Evolutionary conservation across 2,797 vertebrate genomes (phyloP).

Genomic region (Gymnoscopelus microlampas): DNA sequence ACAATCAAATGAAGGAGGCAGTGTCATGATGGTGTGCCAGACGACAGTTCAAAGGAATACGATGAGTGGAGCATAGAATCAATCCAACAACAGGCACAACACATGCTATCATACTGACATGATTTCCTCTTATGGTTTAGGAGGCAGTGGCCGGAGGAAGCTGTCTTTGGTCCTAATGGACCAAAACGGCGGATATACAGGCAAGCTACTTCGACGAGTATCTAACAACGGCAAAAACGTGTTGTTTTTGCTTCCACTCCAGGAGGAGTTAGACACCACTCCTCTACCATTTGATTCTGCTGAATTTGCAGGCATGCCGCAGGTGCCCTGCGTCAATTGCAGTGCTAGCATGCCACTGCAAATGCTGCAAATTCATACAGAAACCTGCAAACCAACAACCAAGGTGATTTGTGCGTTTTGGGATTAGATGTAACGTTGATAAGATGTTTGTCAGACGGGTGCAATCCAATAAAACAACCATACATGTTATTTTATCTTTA

Average conservation of each 20-base stretch:
- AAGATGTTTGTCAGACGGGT: no score
- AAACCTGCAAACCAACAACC: conserved; percentile 3
- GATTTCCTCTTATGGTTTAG: neutral
- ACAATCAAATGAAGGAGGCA: no score
- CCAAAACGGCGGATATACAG: neutral
- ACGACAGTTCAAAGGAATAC: no score
- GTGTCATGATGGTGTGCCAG: no score
- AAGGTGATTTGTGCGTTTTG: neutral
- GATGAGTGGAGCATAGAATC: no score
- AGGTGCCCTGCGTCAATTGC: conserved; percentile 23
- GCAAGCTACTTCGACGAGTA: neutral
- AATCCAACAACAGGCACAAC: no score
- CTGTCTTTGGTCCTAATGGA: neutral
- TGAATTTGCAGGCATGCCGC: conserved; percentile 27
- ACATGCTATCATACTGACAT: no score
- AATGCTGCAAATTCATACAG: conserved; percentile 18
- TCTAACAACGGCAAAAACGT: neutral
- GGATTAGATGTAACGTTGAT: no score
- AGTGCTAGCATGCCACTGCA: conserved; percentile 20
- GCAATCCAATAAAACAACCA: no score
- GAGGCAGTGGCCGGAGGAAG: neutral
- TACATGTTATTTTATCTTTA: no score
- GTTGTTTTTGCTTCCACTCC: neutral
- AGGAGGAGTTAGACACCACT: conserved; percentile 9
- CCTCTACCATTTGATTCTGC: conserved; percentile 23